Evolutionary conservation across 1,140 invertebrate genomes (phyloP), one percentile per base, ranked within the genome.

Genomic region (Trachymyrmex cornetzi): DNA sequence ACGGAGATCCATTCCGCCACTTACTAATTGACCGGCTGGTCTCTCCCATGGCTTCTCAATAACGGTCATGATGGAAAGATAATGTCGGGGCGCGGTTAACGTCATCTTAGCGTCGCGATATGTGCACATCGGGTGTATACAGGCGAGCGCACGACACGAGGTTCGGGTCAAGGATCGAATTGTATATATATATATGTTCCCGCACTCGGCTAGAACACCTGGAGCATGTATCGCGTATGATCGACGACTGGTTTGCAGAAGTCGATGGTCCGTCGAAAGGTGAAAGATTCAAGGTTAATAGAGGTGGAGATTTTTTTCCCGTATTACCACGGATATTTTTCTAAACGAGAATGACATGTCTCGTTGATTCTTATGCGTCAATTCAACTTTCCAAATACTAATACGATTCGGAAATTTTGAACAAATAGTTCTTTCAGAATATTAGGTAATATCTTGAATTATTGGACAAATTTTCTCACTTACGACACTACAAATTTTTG

Each of bases 201-300:
- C 55, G 55, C 48, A 82, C 14, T 66, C 22, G 87, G 75, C 22
- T 75, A 22, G 75, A 67, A 84, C 69, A 84, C 72, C 77, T 82
- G 85, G 75, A 86, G 53, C 85, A 81, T 63, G 53, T 48, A 64
- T 53, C 75, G 63, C 53, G 67, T 55, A 79, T 89, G 88, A 90
- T 90, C 85, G 85, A 90, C 85, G 72, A 90, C 57, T 85, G 63
- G 72, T 90, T 79, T 87, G 79, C 85, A 89, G 88, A 87, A 90
- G 88, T 89, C 87, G 89, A 89, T 84, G 66, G 87, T 55, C 84
- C 74, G 84, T 86, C 64, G 89, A 86, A 85, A 89, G 87, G 82
- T 88, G 85, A 89, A 80, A 89, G 84, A 92, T 91, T 87, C 84
- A 85, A 91, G 90, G 88, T 93, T 92, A 92, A 92, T 92, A 87